Base-by-base conservation (phyloP, 2,113 vertebrate genomes). In the Cyprinodon brontotheroides region DNA sequence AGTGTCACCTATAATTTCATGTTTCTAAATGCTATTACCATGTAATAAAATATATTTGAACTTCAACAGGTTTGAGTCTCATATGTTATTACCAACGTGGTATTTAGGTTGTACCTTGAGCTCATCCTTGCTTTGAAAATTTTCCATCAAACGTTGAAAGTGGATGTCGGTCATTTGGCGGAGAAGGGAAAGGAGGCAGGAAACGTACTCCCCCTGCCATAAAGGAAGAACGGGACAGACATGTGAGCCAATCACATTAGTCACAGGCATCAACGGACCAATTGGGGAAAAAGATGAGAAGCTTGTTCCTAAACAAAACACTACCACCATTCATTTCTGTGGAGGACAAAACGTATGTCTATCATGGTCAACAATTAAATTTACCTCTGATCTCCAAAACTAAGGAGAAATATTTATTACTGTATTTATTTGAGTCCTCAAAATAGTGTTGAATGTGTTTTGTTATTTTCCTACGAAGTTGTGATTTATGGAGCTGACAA, bases 111-210 rank as follows among this genome's bases (percentile, higher is more conserved):
- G 39, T 92, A 99, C 98, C 97, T 99, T 99, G 38, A 99, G 93
- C 74, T 98, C 97, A 82, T 99, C 98, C 85, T 98, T 99, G 95
- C 97, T 99, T 93, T 98, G 97, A 77, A 99, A 99, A 94, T 97
- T 98, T 73, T 99, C 97, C 89, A 99, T 87, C 78, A 99, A 93
- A 87, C 95, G 97, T 63, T 98, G 98, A 86, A 96, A 99, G 92
- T 99, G 98, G 88, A 96, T 95, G 74, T 99, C 97, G 11, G 96
- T 97, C 98, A 99, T 99, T 93, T 98, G 97, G 64, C 97, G 96
- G 61, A 99, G 97, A 68, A 99, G 93, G 57, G 98, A 99, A 81
- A 99, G 93, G 77, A 99, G 96, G 90, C 98, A 99, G 84, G 98
- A 98, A 81, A 99, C 98, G 36, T 98, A 99, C 82, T 99, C 98